Base-by-base conservation (phyloP, 2,888 invertebrate species). In the Temnothorax unifasciatus region DNA sequence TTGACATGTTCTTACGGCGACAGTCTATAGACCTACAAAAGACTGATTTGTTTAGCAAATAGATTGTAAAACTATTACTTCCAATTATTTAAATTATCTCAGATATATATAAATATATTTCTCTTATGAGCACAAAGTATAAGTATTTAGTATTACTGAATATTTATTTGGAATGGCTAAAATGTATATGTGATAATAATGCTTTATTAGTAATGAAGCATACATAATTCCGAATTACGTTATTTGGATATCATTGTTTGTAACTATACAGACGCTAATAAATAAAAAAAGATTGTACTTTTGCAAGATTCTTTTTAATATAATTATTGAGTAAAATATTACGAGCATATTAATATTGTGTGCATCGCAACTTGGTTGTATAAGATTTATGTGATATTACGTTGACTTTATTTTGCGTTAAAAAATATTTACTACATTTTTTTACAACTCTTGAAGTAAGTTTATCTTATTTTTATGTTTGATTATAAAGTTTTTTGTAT, bases 231-330 rank as follows among this genome's bases (percentile, higher is more conserved):
- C 13, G 11, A 29, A 74, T 74, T 59, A 29, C 29, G n/a, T n/a
- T 0, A 21, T n/a, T 61, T 61, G 13, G 13, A 29, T 29, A 50
- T 29, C 2, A 38, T 11, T 5, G 9, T 44, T 74, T 74, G 29
- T 74, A 59, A 74, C 2, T 74, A n/a, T 29, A 57, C 6, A 25
- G 6, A 29, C 13, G 0, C 0, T 34, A 29, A 34, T 61, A 47
- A 66, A 76, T 66, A 0, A 76, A 52, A 76, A 13, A 41, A 52
- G 2, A 50, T 29, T 41, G 34, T 73, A 73, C 50, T 63, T 75
- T 75, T 75, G n/a, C 9, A n/a, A 50, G 15, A 61, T n/a, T 15
- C 11, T 52, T 21, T 34, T 18, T 4, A 4, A 4, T 29, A 8
- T 38, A 63, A 25, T n/a, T 34, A 15, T 71, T 54, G 41, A 47